Base-by-base conservation (phyloP, 2,113 vertebrate species). In the Poecilia latipinna region DNA sequence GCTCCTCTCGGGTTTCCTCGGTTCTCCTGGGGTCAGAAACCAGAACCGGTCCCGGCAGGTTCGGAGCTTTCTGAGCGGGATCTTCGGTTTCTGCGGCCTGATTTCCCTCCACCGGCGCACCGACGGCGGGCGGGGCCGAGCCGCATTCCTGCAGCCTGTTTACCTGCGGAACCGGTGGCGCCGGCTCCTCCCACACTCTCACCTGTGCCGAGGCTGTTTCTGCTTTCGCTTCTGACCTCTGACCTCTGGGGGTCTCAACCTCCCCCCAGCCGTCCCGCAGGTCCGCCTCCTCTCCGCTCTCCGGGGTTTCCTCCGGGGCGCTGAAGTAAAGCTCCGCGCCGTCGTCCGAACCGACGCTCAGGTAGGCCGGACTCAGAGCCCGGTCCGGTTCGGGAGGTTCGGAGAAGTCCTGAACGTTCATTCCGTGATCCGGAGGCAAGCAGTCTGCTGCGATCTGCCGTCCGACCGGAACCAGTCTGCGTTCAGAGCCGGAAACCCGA, bases 81-180 rank as follows among this genome's bases (percentile, higher is more conserved):
- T 76, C 80, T 79, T 75, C 51, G 31, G 75, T 80, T 87, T 77
- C 65, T 61, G 74, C 66, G 4, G 78, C 74, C 68, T 72, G 82
- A 79, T 86, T 86, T 82, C 54, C 65, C 42, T 68, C 70, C 24
- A 12, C 79, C 12, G 44, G 61, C 10, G 0, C 66, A 69, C 83
- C 78, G 42, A 31, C 15, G 63, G 78, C 80, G 82, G 93, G 93
- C 69, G 86, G 71, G 86, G 86, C 79, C 3, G 48, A 48, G 12
- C 75, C 42, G 12, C 92, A 95, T 95, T 85, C 93, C 92, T 82
- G 39, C 66, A 65, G 22, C 22, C 37, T 29, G 62, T 68, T 83
- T 33, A 82, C 89, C 85, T 77, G 94, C 82, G 17, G 68, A 88
- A 94, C 94, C 90, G 87, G 94, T 84, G 75, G 32, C 42, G 78